Conservation (phyloP, 2,113 vertebrate genomes). For the Anarhynchus alexandrinus region DNA sequence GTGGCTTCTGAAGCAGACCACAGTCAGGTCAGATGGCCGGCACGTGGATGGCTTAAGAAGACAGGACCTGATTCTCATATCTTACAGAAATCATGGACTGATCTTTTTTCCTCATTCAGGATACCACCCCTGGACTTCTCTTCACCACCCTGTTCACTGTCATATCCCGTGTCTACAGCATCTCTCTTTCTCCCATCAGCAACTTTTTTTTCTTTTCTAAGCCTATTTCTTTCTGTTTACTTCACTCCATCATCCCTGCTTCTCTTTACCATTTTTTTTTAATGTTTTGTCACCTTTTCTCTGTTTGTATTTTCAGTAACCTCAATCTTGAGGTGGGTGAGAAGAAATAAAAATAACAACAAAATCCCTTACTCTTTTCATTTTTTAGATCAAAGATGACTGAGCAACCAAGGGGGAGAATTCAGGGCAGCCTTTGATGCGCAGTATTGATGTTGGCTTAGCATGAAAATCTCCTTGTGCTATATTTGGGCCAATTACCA, state of each 20-base stretch:
- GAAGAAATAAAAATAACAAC: conserved; percentile 52
- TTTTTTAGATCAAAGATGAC: conserved; percentile 64
- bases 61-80: neutral
- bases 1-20: neutral
- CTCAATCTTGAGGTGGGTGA: neutral
- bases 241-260: neutral
- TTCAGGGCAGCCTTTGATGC: conserved; percentile 62
- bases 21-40: neutral
- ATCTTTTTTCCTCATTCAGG: neutral
- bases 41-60: accelerated
- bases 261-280: neutral
- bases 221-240: neutral
- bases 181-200: neutral
- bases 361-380: conserved; percentile 50
- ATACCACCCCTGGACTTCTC: neutral
- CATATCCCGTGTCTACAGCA: neutral
- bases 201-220: neutral
- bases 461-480: conserved; percentile 50
- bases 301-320: conserved; percentile 37
- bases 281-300: neutral
- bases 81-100: neutral
- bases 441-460: conserved; percentile 60
- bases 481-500: conserved; percentile 54
- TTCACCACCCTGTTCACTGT: neutral
- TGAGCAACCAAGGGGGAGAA: conserved; percentile 15